A percentile compares a stretch with the other conserved stretches of the same genome.
Conservation (phyloP, 2,888 invertebrate genomes). For the Macroteleia sp. region DNA sequence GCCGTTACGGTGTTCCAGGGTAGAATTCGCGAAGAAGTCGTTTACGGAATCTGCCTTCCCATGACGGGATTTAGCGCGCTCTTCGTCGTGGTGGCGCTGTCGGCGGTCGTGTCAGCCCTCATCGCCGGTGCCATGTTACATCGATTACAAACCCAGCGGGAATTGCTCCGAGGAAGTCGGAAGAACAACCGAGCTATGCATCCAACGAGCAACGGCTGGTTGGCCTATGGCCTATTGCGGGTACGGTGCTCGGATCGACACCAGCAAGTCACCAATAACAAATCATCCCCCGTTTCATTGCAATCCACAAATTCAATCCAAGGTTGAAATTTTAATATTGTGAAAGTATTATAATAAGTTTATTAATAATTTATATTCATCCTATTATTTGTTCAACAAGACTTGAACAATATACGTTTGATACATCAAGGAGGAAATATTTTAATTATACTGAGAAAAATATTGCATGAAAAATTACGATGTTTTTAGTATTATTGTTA, state of each 20-base stretch:
- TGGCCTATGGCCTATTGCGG: conserved; percentile 79
- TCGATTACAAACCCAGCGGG: conserved; percentile 90
- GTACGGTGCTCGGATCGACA: conserved; percentile 75
- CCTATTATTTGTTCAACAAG: too few species aligned
- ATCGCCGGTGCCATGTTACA: conserved; percentile 93
- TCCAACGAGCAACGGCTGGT: conserved; percentile 77
- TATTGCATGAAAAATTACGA: too few species aligned
- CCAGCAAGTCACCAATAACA: conserved; percentile 63
- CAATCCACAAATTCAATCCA: conserved; percentile 69
- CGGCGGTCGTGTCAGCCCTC: conserved; percentile 93
- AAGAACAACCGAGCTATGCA: conserved; percentile 73
- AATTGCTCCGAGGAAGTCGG: conserved; percentile 85
- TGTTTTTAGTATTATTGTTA: too few species aligned
- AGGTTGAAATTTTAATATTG: too few species aligned
- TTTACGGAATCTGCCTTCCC: conserved; percentile 96
- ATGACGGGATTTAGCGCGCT: conserved; percentile 94
- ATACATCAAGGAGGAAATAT: too few species aligned
- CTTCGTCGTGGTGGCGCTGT: conserved; percentile 93
- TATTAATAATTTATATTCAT: too few species aligned
- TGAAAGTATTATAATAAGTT: too few species aligned
- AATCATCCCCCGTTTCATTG: conserved; percentile 36
- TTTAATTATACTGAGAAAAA: too few species aligned
- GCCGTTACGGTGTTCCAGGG: conserved; percentile 96
- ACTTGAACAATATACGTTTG: too few species aligned
- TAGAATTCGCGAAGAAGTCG: conserved; percentile 93